phyloP scores from a whole-genome alignment of 2,888 invertebrate species.

The Synanthedon myopaeformis region DNA sequence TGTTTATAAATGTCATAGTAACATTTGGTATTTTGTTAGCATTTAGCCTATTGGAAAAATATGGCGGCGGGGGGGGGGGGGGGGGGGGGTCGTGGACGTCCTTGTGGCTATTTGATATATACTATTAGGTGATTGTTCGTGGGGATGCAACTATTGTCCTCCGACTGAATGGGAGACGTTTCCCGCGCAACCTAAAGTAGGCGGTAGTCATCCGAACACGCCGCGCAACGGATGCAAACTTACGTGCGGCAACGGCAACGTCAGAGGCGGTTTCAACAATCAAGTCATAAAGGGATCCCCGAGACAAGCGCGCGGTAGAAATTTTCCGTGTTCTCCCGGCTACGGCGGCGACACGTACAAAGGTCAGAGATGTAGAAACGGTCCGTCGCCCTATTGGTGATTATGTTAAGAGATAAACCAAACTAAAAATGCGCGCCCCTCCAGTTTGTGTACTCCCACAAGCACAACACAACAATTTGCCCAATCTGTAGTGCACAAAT shows the following conservation, averaged over 20 bases:
- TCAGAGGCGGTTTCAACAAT: slow-evolving; percentile 30
- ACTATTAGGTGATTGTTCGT: slow-evolving; percentile 42
- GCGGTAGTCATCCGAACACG: slow-evolving; percentile 39
- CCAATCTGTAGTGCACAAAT: too few species aligned
- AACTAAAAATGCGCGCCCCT: too few species aligned
- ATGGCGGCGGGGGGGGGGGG: too few species aligned
- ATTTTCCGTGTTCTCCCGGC: slow-evolving; percentile 50
- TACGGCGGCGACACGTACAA: slow-evolving; percentile 44
- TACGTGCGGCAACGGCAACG: slow-evolving; percentile 33
- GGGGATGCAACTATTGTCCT: slow-evolving; percentile 44
- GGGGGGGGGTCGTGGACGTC: too few species aligned
- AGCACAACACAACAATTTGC: too few species aligned
- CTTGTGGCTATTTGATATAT: too few species aligned
- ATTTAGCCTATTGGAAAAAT: too few species aligned
- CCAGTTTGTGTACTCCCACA: too few species aligned
- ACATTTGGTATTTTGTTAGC: too few species aligned
- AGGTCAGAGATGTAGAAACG: slow-evolving; percentile 48
- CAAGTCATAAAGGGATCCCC: slow-evolving; percentile 33
- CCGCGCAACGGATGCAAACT: slow-evolving; percentile 54
- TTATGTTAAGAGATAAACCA: too few species aligned
- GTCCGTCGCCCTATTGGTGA: slow-evolving; percentile 53
- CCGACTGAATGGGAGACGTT: slow-evolving; percentile 50
- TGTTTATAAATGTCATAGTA: too few species aligned
- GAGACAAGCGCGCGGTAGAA: slow-evolving; percentile 38
- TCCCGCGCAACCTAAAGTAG: slow-evolving; percentile 27